Evolutionary conservation across 2,797 vertebrate species (phyloP).

Genomic region (Morelia viridis): DNA sequence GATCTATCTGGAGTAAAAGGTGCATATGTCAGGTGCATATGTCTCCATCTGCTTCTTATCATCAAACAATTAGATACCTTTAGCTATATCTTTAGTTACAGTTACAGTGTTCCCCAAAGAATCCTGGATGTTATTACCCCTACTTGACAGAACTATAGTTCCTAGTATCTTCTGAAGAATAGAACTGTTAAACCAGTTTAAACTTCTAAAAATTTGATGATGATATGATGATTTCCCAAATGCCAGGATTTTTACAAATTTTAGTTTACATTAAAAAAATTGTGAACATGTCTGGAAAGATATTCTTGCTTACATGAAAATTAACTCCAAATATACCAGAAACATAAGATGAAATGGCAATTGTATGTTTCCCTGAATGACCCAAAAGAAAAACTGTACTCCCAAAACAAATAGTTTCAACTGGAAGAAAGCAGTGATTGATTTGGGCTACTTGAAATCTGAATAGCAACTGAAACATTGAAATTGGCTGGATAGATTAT

Average conservation of each 20-base stretch:
- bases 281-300: background rate
- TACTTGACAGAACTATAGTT: background rate
- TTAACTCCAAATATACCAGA: background rate
- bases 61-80: background rate
- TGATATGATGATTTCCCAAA: background rate
- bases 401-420: background rate
- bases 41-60: background rate
- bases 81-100: background rate
- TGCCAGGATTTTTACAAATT: background rate
- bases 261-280: background rate
- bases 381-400: background rate
- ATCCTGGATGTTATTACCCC: background rate
- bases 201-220: background rate
- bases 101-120: background rate
- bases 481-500: slow-evolving; percentile 17
- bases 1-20: background rate
- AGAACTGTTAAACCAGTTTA: background rate
- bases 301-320: background rate
- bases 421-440: background rate
- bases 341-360: background rate
- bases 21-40: background rate
- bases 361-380: slow-evolving; percentile 1
- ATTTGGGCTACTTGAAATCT: background rate
- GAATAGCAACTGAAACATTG: slow-evolving; percentile 21
- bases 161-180: background rate